Base-by-base conservation (phyloP, 2,797 vertebrate genomes). In the Xerus rutilus region DNA sequence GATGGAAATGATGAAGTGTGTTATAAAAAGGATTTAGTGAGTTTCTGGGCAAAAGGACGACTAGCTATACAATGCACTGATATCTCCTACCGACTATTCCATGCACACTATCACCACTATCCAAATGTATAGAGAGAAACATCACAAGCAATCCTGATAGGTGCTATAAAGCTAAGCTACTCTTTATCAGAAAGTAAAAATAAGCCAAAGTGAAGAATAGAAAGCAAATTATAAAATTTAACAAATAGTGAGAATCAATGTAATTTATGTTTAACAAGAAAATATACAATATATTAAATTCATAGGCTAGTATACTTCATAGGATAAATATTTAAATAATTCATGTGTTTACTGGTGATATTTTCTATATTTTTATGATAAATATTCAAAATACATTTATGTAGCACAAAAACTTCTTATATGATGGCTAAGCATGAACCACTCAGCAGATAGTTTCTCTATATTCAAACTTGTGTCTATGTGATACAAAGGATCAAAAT, bases 1-100 rank as follows among this genome's bases (percentile, higher is more conserved):
- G 77, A 81, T 88, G 49, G 20, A 69, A 87, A 94, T 78, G 49
- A 91, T 69, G 70, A 95, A 97, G 62, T 49, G 52, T 9, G 30
- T 25, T 93, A 79, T 89, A 96, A 93, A 96, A 97, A 97, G 4
- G 73, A 85, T 97, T 98, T 86, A 91, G 23, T 92, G 20, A 54
- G 78, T 94, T 96, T 94, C 86, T 82, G 32, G 35, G 82, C 11
- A 89, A 82, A 82, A 92, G 87, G 47, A 13, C 88, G 13, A 15
- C 49, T 62, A 39, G 43, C 47, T 96, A 64, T 94, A 89, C 70
- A 93, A 11, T 6, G 17, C 35, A 92, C 30, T 83, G 45, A 52
- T 45, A 57, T 28, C 23, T 18, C 79, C 96, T 74, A 88, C 76
- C 47, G 65, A 65, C 52, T 7, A 8, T 52, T 72, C 73, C 86